A percentile compares a stretch with the other conserved stretches of the same genome.
These are phyloP conservation scores for Virgularia gustaviana DNA, from an alignment of 92 coral and sea anemone genomes.

Conservation along the genomic window DNA sequence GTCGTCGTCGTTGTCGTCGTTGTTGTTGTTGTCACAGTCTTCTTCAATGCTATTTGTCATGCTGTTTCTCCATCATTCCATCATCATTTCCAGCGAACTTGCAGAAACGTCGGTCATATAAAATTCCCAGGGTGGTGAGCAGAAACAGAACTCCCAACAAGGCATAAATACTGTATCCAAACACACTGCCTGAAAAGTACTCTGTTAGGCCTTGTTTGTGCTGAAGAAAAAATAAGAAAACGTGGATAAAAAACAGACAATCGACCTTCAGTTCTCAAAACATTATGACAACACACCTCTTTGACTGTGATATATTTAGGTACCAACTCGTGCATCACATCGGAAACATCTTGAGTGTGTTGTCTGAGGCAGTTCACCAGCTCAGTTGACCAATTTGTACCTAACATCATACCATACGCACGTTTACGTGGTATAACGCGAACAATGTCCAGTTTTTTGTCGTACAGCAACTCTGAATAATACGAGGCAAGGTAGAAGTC, in stretches of 20 bases:
- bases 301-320: constrained; percentile 56
- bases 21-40: neutral
- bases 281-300: constrained; percentile 45
- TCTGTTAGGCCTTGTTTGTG: constrained; percentile 62
- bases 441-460: constrained; percentile 58
- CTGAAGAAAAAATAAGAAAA: constrained; percentile 8
- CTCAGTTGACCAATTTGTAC: constrained; percentile 50
- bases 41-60: neutral
- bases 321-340: constrained; percentile 61
- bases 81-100: no score
- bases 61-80: no score
- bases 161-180: constrained; percentile 76
- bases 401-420: constrained; percentile 67
- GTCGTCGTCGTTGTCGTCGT: no score
- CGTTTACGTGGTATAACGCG: constrained; percentile 61
- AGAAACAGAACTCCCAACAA: constrained; percentile 66
- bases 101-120: constrained; percentile 12
- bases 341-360: constrained; percentile 50
- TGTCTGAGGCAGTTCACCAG: constrained; percentile 52
- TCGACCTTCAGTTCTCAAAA: no score
- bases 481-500: constrained; percentile 70
- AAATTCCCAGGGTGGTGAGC: constrained; percentile 59
- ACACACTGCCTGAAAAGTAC: constrained; percentile 69
- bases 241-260: no score
- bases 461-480: constrained; percentile 51